Percentiles rank a stretch among this genome's conserved stretches.
phyloP scores from a whole-genome alignment of 1,140 invertebrate species.

The Lysiphlebus fabarum region DNA sequence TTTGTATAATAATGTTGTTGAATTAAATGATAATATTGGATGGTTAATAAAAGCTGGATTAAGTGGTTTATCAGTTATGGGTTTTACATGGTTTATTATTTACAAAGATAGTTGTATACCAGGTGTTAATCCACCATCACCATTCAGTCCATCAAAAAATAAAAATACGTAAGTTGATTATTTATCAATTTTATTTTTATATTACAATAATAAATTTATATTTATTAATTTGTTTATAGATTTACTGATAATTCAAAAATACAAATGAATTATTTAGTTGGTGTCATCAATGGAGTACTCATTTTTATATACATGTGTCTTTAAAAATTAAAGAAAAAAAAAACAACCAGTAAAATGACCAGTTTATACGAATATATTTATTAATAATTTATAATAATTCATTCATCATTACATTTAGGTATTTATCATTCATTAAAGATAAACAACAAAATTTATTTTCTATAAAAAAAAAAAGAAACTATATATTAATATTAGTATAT shows the following conservation, averaged over 20 bases:
- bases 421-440: too few species aligned
- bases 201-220: not conserved
- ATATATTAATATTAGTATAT: too few species aligned
- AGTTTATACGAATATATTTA: too few species aligned
- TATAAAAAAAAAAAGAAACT: too few species aligned
- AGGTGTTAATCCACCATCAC: conserved; percentile 41
- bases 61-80: conserved; percentile 36
- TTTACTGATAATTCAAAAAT: conserved; percentile 6
- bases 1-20: not conserved
- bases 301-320: conserved; percentile 18
- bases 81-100: conserved; percentile 46
- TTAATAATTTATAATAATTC: too few species aligned
- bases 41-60: conserved; percentile 42
- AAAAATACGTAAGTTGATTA: conserved; percentile 33
- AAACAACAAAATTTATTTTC: too few species aligned
- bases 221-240: conserved; percentile 2
- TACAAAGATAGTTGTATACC: conserved; percentile 47
- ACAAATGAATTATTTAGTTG: conserved; percentile 18
- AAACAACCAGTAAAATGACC: too few species aligned
- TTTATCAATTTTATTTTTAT: not conserved
- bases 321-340: not conserved
- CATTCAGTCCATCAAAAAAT: conserved; percentile 31
- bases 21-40: conserved; percentile 29
- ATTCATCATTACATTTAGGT: too few species aligned
- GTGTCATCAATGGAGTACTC: conserved; percentile 14